phyloP scores from a whole-genome alignment of 2,888 invertebrate genomes.

The Caradrina clavipalpis region DNA sequence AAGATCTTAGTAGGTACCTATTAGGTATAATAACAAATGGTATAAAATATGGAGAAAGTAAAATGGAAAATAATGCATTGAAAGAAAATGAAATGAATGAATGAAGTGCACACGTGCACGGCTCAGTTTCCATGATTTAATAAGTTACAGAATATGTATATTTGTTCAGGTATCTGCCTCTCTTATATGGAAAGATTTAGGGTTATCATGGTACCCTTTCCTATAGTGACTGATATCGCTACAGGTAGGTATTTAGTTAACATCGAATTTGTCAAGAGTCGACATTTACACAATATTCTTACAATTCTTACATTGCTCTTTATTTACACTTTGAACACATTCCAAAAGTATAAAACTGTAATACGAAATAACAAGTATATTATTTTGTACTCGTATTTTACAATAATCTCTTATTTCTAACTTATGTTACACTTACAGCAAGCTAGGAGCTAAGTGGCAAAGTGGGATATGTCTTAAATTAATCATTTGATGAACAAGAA shows the following conservation, averaged over 20 bases:
- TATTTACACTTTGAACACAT: constrained; percentile 68
- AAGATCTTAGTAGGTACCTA: constrained; percentile 20
- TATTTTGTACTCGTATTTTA: constrained; percentile 71
- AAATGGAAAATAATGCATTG: no score
- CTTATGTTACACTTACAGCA: constrained; percentile 62
- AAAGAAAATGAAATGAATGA: background rate
- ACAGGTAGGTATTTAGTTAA: background rate
- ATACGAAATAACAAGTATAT: constrained; percentile 68
- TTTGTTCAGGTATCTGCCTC: background rate
- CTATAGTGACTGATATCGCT: constrained; percentile 12
- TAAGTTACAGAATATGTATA: background rate
- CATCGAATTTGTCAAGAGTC: constrained; percentile 49
- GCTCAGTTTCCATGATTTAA: background rate
- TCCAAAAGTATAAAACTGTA: constrained; percentile 59
- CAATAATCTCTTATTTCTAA: constrained; percentile 62
- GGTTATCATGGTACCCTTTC: background rate
- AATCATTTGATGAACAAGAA: constrained; percentile 72
- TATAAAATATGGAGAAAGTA: background rate
- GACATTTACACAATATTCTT: constrained; percentile 23
- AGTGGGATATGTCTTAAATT: constrained; percentile 85
- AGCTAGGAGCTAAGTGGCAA: constrained; percentile 80
- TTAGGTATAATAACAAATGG: background rate
- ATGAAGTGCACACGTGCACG: background rate
- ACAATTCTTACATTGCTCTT: constrained; percentile 42
- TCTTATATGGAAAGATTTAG: background rate